Evolutionary conservation across 1,140 invertebrate species (phyloP).

Genomic region (Papilio dardanus): DNA sequence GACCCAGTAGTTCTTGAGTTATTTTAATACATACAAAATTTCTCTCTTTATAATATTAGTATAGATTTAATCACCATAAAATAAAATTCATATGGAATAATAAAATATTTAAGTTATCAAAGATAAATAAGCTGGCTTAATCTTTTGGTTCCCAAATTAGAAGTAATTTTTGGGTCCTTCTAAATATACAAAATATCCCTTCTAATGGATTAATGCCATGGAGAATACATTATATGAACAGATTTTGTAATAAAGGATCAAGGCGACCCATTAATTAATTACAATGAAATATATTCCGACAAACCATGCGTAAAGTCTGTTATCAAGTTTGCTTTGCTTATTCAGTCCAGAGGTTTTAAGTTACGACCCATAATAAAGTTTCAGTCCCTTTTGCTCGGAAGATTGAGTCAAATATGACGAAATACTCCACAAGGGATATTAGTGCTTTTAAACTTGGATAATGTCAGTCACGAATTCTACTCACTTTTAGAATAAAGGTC

Average conservation of each 20-base stretch:
- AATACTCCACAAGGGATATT: background rate
- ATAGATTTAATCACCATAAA: no score
- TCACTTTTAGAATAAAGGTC: background rate
- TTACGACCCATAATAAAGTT: slow-evolving; percentile 30
- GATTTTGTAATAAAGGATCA: slow-evolving; percentile 12
- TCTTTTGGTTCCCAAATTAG: background rate
- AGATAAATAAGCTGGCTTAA: no score
- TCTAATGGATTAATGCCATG: background rate
- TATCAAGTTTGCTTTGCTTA: slow-evolving; percentile 34
- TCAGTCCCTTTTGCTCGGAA: slow-evolving; percentile 15
- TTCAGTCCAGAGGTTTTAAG: slow-evolving; percentile 31
- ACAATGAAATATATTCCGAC: slow-evolving; percentile 34
- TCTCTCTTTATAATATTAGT: no score
- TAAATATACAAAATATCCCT: background rate
- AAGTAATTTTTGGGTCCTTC: background rate
- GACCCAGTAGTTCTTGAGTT: no score
- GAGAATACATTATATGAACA: slow-evolving; percentile 10
- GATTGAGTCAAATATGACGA: slow-evolving; percentile 4
- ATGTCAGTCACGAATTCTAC: background rate
- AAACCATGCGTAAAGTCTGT: slow-evolving; percentile 31
- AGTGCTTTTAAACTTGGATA: background rate
- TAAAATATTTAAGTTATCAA: no score
- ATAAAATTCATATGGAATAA: no score
- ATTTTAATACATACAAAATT: no score
- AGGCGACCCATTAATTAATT: slow-evolving; percentile 24